These are phyloP conservation scores for Todiramphus saurophagus DNA, from an alignment of 2,113 vertebrate genomes.

Conservation along the genomic window DNA sequence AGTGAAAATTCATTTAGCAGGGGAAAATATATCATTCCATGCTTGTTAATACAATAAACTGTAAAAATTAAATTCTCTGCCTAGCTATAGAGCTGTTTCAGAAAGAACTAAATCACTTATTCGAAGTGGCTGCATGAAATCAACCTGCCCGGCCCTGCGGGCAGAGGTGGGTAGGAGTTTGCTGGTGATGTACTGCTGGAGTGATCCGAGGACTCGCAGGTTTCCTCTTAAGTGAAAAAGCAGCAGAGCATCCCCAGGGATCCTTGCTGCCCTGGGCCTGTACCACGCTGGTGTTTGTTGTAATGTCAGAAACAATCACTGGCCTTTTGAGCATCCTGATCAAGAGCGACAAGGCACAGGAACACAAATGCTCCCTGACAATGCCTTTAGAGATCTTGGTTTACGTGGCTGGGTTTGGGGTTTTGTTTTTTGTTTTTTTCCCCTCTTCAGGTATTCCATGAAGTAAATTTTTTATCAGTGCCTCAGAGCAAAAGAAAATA, in stretches of 20 bases:
- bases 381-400: not conserved
- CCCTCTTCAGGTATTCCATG: not conserved
- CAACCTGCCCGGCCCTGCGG: not conserved
- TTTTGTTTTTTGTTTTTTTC: not conserved
- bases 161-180: not conserved
- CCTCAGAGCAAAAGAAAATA: not conserved
- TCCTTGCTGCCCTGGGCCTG: not conserved
- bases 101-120: not conserved
- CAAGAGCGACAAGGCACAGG: not conserved
- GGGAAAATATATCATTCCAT: not conserved
- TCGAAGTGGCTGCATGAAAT: not conserved
- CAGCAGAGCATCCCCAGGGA: not conserved
- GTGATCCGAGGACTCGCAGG: not conserved
- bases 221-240: not conserved
- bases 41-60: not conserved
- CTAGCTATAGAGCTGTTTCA: not conserved
- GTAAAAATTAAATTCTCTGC: not conserved
- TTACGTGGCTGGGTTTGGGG: not conserved
- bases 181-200: not conserved
- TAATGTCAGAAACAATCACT: not conserved
- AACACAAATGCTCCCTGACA: not conserved
- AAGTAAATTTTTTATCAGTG: not conserved
- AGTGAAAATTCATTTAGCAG: not conserved
- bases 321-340: not conserved
- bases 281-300: fast-evolving